phyloP scores from a whole-genome alignment of 2,888 invertebrate species.

The Itoplectis maculator region DNA sequence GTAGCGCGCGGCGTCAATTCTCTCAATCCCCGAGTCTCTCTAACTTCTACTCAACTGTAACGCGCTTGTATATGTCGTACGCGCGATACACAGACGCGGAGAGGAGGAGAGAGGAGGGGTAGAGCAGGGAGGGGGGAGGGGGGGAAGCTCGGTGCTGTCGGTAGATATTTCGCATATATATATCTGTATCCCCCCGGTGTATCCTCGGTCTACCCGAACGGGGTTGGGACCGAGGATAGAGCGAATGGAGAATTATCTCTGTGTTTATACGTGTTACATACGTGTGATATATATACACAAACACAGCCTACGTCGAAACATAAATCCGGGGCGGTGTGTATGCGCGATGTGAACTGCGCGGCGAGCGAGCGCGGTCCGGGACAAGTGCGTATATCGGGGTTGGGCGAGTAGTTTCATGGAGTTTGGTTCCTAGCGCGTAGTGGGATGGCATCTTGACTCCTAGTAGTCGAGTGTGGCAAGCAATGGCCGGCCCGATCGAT shows the following conservation, averaged over 20 bases:
- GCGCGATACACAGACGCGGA: constrained; percentile 19
- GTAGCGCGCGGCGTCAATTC: constrained; percentile 52
- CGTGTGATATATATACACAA: not conserved
- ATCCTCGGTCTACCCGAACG: constrained; percentile 16
- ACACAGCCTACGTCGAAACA: constrained; percentile 8
- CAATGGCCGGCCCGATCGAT: constrained; percentile 85
- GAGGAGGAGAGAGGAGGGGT: too few relatives aligned
- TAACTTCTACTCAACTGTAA: constrained; percentile 52
- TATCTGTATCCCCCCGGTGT: not conserved
- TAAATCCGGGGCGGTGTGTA: constrained; percentile 4
- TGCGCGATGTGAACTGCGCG: constrained; percentile 44
- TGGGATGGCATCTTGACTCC: constrained; percentile 84
- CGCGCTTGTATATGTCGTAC: constrained; percentile 29
- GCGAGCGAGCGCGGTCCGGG: constrained; percentile 62
- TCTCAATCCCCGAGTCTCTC: constrained; percentile 54
- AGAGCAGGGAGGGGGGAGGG: constrained; percentile 34
- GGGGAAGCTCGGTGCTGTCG: constrained; percentile 5
- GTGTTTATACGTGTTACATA: constrained; percentile 49
- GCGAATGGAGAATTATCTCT: constrained; percentile 50
- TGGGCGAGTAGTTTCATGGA: constrained; percentile 78
- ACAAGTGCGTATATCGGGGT: constrained; percentile 63
- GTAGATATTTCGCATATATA: constrained; percentile 1
- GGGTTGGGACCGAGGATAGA: constrained; percentile 10
- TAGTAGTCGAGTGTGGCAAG: constrained; percentile 83
- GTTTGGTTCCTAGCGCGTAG: constrained; percentile 80